Conservation (phyloP, 2,888 invertebrate genomes). For the Aphodius sticticus region DNA sequence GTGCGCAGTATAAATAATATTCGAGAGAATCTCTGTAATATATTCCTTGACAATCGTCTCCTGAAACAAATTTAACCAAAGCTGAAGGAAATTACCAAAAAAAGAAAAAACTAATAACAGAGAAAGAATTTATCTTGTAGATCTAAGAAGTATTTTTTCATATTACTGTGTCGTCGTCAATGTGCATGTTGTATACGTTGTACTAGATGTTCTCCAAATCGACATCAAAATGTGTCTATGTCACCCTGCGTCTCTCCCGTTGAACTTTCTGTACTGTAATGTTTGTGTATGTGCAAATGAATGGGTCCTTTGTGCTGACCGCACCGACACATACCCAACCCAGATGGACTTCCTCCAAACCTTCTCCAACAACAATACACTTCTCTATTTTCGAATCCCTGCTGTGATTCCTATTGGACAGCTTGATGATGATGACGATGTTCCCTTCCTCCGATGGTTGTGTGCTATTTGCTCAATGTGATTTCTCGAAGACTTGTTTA, state of each 20-base stretch:
- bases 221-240: neutral
- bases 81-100: conserved; percentile 7
- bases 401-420: conserved; percentile 55
- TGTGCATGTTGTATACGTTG: conserved; percentile 37
- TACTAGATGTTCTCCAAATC: conserved; percentile 17
- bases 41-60: conserved; percentile 59
- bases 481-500: conserved; percentile 37
- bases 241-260: neutral
- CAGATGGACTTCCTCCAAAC: neutral
- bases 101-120: conserved; percentile 10
- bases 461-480: conserved; percentile 55
- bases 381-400: conserved; percentile 43
- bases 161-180: conserved; percentile 46
- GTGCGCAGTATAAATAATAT: neutral
- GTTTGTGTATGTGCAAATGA: neutral
- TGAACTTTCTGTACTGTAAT: neutral
- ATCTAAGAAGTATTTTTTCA: conserved; percentile 54
- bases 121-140: conserved; percentile 44
- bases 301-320: conserved; percentile 5
- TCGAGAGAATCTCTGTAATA: conserved; percentile 50
- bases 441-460: conserved; percentile 55
- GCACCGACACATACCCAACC: conserved; percentile 6
- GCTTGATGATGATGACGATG: conserved; percentile 44
- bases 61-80: conserved; percentile 32
- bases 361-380: neutral